Percentiles rank a stretch among this genome's conserved stretches.
These are phyloP conservation scores for Delia radicum DNA, from an alignment of 1,140 invertebrate genomes.

Conservation along the genomic window DNA sequence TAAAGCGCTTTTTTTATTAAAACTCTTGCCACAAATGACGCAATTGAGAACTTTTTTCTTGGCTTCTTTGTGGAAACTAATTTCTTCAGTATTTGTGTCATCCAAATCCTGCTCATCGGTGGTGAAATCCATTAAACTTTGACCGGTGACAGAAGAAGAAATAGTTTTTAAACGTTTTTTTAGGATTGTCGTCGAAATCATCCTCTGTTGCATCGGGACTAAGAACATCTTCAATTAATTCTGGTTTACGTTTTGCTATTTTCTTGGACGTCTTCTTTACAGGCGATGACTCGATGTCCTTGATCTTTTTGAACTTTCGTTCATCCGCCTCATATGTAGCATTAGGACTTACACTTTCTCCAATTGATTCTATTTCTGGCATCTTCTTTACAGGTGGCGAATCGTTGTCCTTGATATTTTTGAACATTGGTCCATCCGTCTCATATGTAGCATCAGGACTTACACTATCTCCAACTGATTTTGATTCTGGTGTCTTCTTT, in stretches of 20 bases:
- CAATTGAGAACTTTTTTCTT: neutral
- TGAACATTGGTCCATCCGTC: neutral
- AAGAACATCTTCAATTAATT: too few species aligned
- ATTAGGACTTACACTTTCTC: neutral
- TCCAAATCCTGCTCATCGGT: neutral
- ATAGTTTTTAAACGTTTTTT: neutral
- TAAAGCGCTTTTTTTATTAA: neutral
- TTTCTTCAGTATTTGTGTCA: neutral
- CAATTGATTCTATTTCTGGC: neutral
- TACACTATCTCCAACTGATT: neutral
- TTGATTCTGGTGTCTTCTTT: neutral
- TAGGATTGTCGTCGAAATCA: neutral
- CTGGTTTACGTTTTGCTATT: neutral
- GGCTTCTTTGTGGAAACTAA: neutral
- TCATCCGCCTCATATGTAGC: neutral
- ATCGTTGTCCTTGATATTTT: neutral
- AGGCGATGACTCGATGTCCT: too few species aligned
- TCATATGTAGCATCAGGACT: neutral
- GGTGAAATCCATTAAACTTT: neutral
- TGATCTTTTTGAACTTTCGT: too few species aligned
- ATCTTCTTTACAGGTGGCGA: neutral
- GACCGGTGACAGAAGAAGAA: neutral
- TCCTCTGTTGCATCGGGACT: neutral
- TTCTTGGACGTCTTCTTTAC: neutral
- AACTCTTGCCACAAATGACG: conserved; percentile 14